Base-by-base conservation (phyloP, 2,113 vertebrate species). In the Hystrix cristata region DNA sequence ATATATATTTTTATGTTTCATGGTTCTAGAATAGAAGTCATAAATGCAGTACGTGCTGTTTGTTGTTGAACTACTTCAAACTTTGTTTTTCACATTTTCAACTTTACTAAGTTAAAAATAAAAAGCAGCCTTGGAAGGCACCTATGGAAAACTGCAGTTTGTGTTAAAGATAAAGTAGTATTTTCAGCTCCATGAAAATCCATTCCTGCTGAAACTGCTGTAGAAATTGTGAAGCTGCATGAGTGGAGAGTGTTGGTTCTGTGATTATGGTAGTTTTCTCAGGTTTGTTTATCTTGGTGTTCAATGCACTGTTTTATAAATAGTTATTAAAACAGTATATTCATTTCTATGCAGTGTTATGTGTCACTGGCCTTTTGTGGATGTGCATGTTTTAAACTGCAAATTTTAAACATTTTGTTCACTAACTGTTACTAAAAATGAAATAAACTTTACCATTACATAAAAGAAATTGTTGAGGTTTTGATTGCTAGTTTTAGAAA, bases 311-410 rank as follows among this genome's bases (percentile, higher is more conserved):
- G 98, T 98, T 99, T 98, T 98, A 98, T 98, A 98, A 97, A 98
- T 99, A 94, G 99, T 99, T 99, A 97, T 96, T 98, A 97, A 97
- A 98, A 98, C 98, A 98, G 97, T 98, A 98, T 95, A 87, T 92
- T 98, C 97, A 95, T 90, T 98, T 99, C 98, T 98, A 98, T 98
- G 98, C 98, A 98, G 98, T 99, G 98, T 98, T 98, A 95, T 67
- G 82, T 98, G 98, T 99, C 98, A 97, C 96, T 98, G 98, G 98
- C 98, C 99, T 99, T 98, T 99, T 99, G 99, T 99, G 99, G 99
- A 99, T 99, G 99, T 99, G 99, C 99, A 99, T 99, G 99, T 99
- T 99, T 98, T 99, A 98, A 99, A 99, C 99, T 99, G 99, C 99
- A 99, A 98, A 99, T 99, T 99, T 99, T 99, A 99, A 99, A 98